Evolutionary conservation across 2,888 invertebrate species (phyloP).

Genomic region (Hylaea fasciaria): DNA sequence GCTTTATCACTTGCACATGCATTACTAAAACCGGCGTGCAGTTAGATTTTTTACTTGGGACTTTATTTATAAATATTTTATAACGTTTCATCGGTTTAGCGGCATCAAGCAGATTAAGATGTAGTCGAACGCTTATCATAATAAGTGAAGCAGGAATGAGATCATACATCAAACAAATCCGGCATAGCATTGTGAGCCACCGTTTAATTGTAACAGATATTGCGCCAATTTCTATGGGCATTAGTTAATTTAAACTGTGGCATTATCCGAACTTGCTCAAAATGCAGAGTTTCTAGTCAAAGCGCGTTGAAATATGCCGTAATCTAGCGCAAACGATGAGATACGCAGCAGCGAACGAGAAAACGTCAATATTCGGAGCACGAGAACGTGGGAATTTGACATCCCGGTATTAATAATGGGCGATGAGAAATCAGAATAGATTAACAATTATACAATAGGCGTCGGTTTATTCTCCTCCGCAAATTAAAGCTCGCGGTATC

Average conservation of each 20-base stretch:
- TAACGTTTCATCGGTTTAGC: constrained; percentile 29
- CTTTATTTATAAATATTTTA: constrained; percentile 26
- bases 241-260: background rate
- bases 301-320: constrained; percentile 34
- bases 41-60: constrained; percentile 41
- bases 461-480: constrained; percentile 50
- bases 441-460: constrained; percentile 58
- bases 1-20: constrained; percentile 51
- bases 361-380: constrained; percentile 68
- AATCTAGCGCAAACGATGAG: constrained; percentile 41
- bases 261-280: constrained; percentile 15
- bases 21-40: constrained; percentile 42
- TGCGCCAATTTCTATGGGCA: constrained; percentile 12
- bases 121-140: constrained; percentile 21
- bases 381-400: constrained; percentile 74
- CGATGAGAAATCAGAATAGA: constrained; percentile 62
- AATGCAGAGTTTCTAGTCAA: constrained; percentile 33
- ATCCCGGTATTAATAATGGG: constrained; percentile 64
- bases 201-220: constrained; percentile 9
- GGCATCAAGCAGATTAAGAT: constrained; percentile 16
- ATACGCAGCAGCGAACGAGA: constrained; percentile 34
- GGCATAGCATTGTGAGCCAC: constrained; percentile 10
- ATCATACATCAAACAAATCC: too few relatives aligned
- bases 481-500: constrained; percentile 61
- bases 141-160: constrained; percentile 6